Evolutionary conservation across 2,888 invertebrate genomes (phyloP), one percentile per base, ranked within the genome.

Genomic region (Halictus ligatus): DNA sequence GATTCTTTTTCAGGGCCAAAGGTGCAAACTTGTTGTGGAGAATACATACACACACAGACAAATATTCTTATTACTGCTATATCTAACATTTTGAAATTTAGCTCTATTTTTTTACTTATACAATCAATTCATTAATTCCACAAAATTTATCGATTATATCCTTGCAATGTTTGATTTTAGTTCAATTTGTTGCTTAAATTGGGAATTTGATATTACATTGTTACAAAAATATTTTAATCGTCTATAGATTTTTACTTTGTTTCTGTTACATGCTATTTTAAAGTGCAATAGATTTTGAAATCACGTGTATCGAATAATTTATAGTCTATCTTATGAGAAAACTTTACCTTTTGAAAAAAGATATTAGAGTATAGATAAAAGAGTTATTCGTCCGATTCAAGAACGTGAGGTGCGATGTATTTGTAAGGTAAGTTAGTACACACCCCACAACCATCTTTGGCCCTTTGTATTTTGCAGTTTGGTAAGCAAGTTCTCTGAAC

Each of bases 391-490:
- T 91, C 88, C 82, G 35, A 43, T 85, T 84, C n/a, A 50, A 75
- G 77, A 71, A 69, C 69, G 50, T 83, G 72, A 76, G 87, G 88
- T 88, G 89, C 88, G 78, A 81, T 64, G 60, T 40, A 84, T 74
- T 81, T 7, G 75, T 79, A 89, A 94, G 94, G 94, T 95, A 94
- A 94, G 94, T 94, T 92, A 85, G 80, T 90, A 95, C 93, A 94
- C 92, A 93, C 93, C 92, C 94, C 95, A 94, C 95, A 95, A 95
- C 94, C 95, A 92, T 94, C 94, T 94, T 95, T 95, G 94, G 93
- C 93, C 92, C 92, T 92, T 84, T 91, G 92, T 91, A 91, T 94
- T 90, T 92, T 93, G 94, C 94, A 93, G 94, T 94, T 95, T 94
- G 87, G 50, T 15, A 43, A 54, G 13, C n/a, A 13, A 35, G 6